Conservation (phyloP, 2,113 vertebrate species). For the Sinocyclocheilus anophthalmus region DNA sequence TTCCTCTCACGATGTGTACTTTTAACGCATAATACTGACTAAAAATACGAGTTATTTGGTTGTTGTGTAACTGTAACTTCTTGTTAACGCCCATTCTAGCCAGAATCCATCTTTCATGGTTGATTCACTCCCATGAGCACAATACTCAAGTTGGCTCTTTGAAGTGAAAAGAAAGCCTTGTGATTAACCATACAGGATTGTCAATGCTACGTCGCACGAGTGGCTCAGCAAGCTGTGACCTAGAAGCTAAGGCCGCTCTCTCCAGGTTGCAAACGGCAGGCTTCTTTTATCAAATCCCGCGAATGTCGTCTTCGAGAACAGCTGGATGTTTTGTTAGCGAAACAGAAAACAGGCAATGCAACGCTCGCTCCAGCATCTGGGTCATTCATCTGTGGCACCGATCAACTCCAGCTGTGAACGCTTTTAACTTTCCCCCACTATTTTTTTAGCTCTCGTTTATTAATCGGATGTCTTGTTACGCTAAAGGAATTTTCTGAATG, state of each 20-base stretch:
- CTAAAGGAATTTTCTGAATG: conserved; percentile 36
- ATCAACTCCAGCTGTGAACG: conserved; percentile 1
- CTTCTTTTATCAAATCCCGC: not conserved
- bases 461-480: conserved; percentile 42
- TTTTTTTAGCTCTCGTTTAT: conserved; percentile 34
- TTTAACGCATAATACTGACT: not conserved
- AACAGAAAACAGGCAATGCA: not conserved
- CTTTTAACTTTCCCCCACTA: conserved; percentile 21
- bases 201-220: not conserved
- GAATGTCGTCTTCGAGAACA: conserved; percentile 29
- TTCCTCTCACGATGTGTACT: not conserved
- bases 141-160: not conserved
- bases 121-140: conserved; percentile 1
- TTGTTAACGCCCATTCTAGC: not conserved
- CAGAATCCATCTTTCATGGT: not conserved
- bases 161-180: conserved; percentile 14
- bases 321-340: conserved; percentile 21
- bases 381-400: conserved; percentile 12
- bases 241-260: not conserved
- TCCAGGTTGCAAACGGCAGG: not conserved
- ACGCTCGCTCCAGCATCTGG: not conserved
- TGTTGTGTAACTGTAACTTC: conserved; percentile 15
- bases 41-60: not conserved
- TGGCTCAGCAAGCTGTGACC: conserved; percentile 8
- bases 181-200: conserved; percentile 20